Evolutionary conservation across 2,888 invertebrate genomes (phyloP), one percentile per base, ranked within the genome.

Genomic region (Panzeria rudis): DNA sequence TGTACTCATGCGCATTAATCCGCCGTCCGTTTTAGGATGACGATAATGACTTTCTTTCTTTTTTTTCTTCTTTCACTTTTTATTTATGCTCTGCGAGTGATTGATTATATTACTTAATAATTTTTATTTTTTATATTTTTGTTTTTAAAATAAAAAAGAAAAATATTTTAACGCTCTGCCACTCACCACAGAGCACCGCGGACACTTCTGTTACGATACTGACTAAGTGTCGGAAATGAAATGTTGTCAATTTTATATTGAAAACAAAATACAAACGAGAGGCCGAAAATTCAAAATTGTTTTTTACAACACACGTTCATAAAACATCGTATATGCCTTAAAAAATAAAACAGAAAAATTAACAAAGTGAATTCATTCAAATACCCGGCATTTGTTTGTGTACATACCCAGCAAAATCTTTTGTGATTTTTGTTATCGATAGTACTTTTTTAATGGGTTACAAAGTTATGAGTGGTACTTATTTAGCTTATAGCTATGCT

Each of bases 201-300:
- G 77, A 77, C 86, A 82, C 84, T 87, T 82, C 69, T 83, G 80
- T 87, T 82, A 86, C 88, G 87, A 87, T 88, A 89, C 89, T 88
- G 89, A 89, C 89, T 89, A 88, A 89, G 84, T 89, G 87, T 88
- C 88, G 88, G 88, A 88, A 89, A 88, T 88, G 88, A 86, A 87
- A 86, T 89, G 89, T 86, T 86, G 88, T 89, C 87, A 88, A 89
- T 88, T 89, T 89, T 89, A 85, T 85, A 85, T 88, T 88, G 87
- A 88, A 83, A 71, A 71, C 84, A 79, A 76, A 83, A 88, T 88
- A 81, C 87, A 87, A 87, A 72, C 86, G 89, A 87, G 83, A 85
- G 80, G 86, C 86, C 83, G 82, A 86, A 89, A 83, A 69, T 25
- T 69, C 20, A 41, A 52, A 47, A 35, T 47, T 29, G 2, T 29